Evolutionary conservation across 2,113 vertebrate genomes (phyloP).

Genomic region (Donacobius atricapilla): DNA sequence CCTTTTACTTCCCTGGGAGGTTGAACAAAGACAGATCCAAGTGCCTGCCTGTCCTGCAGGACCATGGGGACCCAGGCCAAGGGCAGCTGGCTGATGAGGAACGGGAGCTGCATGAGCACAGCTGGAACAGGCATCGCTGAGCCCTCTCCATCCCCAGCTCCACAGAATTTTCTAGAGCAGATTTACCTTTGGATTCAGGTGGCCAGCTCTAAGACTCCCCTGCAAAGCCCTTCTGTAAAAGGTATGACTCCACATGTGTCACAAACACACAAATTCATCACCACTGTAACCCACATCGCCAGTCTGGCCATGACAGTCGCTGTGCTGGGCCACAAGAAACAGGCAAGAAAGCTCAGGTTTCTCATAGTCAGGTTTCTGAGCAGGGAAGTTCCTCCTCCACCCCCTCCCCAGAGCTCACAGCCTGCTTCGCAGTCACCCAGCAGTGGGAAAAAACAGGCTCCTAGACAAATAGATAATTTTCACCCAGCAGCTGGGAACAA

Average conservation of each 20-base stretch:
- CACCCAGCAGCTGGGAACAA: background rate
- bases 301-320: accelerated
- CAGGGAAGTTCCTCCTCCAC: background rate
- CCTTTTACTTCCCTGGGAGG: background rate
- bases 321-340: background rate
- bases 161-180: background rate
- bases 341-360: background rate
- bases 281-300: accelerated
- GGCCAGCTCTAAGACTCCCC: background rate
- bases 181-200: background rate
- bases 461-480: background rate
- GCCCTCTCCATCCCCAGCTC: background rate
- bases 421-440: background rate
- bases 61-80: background rate
- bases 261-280: background rate
- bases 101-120: background rate
- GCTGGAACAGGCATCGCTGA: accelerated
- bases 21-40: background rate
- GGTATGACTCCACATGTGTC: background rate
- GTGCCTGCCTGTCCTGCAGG: background rate
- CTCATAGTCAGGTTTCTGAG: background rate
- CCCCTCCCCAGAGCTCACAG: background rate
- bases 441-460: background rate
- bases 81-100: background rate
- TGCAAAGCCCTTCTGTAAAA: background rate